phyloP scores from a whole-genome alignment of 2,113 vertebrate genomes.

The Noctilio leporinus region DNA sequence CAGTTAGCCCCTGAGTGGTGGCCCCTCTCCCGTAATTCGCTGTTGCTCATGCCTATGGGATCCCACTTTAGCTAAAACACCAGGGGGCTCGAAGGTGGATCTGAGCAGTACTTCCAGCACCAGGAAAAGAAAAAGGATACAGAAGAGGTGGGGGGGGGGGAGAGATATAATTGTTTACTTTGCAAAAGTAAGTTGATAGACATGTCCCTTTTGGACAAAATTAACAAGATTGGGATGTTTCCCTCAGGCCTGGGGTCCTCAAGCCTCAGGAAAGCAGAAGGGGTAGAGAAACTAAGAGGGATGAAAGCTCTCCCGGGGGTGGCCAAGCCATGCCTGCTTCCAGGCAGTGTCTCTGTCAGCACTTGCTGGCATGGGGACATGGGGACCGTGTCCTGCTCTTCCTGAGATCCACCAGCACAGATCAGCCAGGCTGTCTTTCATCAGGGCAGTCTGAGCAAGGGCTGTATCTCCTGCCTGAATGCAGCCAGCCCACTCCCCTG shows the following conservation, averaged over 20 bases:
- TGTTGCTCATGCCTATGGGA: not conserved
- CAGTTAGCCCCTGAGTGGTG: not conserved
- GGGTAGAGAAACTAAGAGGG: not conserved
- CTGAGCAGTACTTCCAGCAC: not conserved
- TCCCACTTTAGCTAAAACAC: not conserved
- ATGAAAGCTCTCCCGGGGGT: not conserved
- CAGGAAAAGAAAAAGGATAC: not conserved
- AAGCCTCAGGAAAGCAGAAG: not conserved
- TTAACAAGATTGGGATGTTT: not conserved
- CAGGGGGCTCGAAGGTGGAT: not conserved
- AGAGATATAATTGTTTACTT: not conserved
- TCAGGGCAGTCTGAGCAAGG: not conserved
- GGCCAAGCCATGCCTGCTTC: not conserved
- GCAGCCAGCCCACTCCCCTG: not conserved
- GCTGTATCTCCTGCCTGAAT: not conserved
- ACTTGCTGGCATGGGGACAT: not conserved
- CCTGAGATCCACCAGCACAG: rapidly evolving
- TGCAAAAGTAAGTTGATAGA: not conserved
- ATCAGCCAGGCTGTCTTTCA: not conserved
- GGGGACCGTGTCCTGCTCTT: rapidly evolving
- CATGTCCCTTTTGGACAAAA: not conserved
- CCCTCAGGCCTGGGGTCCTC: not conserved
- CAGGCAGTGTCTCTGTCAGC: not conserved
- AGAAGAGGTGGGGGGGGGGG: not conserved
- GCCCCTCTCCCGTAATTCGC: not conserved